Conservation (phyloP, 1,140 invertebrate species). For the Drosophila kepulauana region DNA sequence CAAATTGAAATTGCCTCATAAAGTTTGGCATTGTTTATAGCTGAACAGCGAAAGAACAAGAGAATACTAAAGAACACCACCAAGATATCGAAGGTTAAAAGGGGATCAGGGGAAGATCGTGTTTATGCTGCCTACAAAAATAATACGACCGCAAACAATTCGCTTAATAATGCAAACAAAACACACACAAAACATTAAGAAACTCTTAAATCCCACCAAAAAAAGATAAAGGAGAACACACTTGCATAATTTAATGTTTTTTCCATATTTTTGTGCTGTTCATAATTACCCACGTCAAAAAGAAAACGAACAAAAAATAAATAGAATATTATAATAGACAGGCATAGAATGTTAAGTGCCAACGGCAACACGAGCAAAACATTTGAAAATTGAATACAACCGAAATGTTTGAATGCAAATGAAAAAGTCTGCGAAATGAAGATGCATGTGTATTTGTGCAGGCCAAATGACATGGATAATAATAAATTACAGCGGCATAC, state of each 20-base stretch:
- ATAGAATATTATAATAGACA: conserved; percentile 66
- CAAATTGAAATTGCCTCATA: conserved; percentile 53
- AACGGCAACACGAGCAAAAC: conserved; percentile 64
- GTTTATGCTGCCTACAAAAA: conserved; percentile 11
- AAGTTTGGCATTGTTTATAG: conserved; percentile 46
- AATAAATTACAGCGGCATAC: conserved; percentile 65
- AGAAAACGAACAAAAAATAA: conserved; percentile 42
- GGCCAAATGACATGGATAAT: conserved; percentile 60
- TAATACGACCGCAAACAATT: conserved; percentile 29
- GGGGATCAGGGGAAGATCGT: not conserved
- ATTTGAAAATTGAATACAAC: conserved; percentile 65
- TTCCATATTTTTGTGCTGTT: conserved; percentile 19
- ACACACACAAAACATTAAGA: conserved; percentile 14
- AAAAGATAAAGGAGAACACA: conserved; percentile 30
- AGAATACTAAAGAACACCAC: not conserved
- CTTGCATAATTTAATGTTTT: conserved; percentile 68
- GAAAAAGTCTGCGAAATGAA: conserved; percentile 41
- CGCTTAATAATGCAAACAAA: conserved; percentile 26
- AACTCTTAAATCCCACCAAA: conserved; percentile 31
- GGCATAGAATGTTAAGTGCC: conserved; percentile 79
- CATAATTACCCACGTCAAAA: conserved; percentile 69
- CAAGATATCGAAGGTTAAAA: not conserved
- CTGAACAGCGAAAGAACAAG: conserved; percentile 1
- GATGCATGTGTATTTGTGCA: conserved; percentile 16
- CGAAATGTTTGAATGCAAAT: conserved; percentile 54